Conservation (phyloP, 1,140 invertebrate species). For the Drosophila novamexicana region DNA sequence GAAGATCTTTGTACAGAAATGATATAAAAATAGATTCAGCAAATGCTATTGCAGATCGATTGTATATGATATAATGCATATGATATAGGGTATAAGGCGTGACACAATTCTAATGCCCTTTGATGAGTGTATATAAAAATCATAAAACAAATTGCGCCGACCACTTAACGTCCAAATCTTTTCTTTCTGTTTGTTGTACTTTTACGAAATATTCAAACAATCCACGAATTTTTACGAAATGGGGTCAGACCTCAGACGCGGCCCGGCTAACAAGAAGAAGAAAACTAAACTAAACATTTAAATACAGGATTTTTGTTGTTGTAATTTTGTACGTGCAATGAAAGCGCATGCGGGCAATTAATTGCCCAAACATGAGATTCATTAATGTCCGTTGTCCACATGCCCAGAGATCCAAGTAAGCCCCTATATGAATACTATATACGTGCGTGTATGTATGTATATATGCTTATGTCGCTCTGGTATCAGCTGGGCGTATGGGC, state of each 20-base stretch:
- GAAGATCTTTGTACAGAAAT: too few species aligned
- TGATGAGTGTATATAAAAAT: background rate
- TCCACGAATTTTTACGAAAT: constrained; percentile 53
- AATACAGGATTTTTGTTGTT: constrained; percentile 39
- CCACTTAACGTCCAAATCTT: constrained; percentile 63
- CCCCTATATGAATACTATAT: background rate
- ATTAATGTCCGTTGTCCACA: constrained; percentile 42
- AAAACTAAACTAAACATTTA: constrained; percentile 65
- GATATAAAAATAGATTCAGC: too few species aligned
- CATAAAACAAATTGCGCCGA: constrained; percentile 52
- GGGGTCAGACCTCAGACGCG: constrained; percentile 40
- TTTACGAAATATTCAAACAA: constrained; percentile 67
- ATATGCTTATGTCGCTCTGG: constrained; percentile 60
- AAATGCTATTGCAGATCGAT: too few species aligned
- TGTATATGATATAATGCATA: too few species aligned
- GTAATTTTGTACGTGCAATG: constrained; percentile 53
- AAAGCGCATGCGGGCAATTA: constrained; percentile 82
- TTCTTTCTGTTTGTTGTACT: constrained; percentile 39
- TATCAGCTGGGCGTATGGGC: constrained; percentile 24
- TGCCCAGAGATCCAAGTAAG: constrained; percentile 4
- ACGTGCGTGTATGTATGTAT: constrained; percentile 4
- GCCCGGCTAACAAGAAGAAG: constrained; percentile 42
- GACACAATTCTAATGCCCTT: constrained; percentile 14
- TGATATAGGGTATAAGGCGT: background rate
- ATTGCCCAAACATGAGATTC: constrained; percentile 68